Evolutionary conservation across 1,140 invertebrate genomes (phyloP), one percentile per base, ranked within the genome.

Genomic region (Solen grandis): DNA sequence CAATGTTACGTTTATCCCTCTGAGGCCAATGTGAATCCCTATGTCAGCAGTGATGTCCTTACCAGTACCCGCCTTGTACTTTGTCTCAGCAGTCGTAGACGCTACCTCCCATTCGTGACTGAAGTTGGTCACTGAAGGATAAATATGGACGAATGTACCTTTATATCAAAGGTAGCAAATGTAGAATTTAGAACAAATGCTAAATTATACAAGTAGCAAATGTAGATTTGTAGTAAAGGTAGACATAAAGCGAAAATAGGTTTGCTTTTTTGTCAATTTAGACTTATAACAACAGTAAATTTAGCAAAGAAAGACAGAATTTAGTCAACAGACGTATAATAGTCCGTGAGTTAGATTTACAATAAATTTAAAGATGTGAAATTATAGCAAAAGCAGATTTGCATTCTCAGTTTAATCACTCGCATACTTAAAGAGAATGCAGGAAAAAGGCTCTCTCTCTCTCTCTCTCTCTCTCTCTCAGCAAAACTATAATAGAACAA

Each of bases 41-140:
- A 99, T 94, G 91, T 96, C 94, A 63, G 97, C 98, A 76, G 95
- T 94, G 38, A 99, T 94, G 88, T 97, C 96, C 88, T 98, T 96
- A 68, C 95, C 94, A 65, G 97, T 97, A 92, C 98, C 99, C 60
- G 97, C 97, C 87, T 96, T 95, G 93, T 99, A 99, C 59, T 96
- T 95, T 85, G 96, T 96, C 59, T 95, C 93, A 74, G 99, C 94
- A 31, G 36, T 25, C 13, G 96, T 94, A 60, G 95, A 94, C 5
- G 96, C 96, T 85, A 97, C 96, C 91, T 99, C 98, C 98, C 98
- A 99, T 81, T 95, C 95, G 33, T 97, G 97, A 16, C 97, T 97
- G 91, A 96, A 95, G 89, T 96, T 95, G 76, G 96, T 95, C 82
- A 99, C 97, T 98, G 94, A 55, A 95, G 94, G 31, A 50, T 8